phyloP scores from a whole-genome alignment of 2,888 invertebrate genomes.

The Callyntrura sp. region DNA sequence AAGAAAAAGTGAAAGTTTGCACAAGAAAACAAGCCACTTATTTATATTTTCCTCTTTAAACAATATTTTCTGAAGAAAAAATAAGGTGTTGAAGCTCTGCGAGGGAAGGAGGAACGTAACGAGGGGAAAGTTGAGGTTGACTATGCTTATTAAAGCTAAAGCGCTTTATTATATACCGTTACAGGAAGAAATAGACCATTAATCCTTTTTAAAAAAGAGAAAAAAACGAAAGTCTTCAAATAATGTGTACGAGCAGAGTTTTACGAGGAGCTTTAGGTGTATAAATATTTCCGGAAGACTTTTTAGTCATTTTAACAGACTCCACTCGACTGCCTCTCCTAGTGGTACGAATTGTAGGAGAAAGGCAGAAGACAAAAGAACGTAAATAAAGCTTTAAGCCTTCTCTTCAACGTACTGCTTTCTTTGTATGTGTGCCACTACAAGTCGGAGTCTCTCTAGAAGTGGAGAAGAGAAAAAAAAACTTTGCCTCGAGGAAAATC shows the following conservation, averaged over 20 bases:
- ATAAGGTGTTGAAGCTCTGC: constrained; percentile 17
- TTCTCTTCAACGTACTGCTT: no score
- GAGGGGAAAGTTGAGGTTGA: no score
- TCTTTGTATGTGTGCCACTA: not conserved
- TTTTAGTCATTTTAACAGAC: constrained; percentile 42
- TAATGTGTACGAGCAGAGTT: constrained; percentile 17
- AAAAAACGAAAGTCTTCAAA: constrained; percentile 20
- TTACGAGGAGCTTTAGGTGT: constrained; percentile 24
- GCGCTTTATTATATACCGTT: no score
- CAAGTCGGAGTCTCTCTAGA: no score
- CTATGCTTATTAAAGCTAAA: no score
- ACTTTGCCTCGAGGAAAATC: constrained; percentile 46
- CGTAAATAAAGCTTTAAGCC: constrained; percentile 51
- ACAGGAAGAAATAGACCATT: constrained; percentile 25
- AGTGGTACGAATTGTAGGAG: not conserved
- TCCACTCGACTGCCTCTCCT: no score
- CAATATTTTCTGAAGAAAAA: not conserved
- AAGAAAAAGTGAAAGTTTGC: not conserved
- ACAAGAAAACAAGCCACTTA: not conserved
- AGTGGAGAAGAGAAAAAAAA: constrained; percentile 33
- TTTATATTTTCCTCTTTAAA: not conserved
- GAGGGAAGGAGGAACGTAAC: not conserved
- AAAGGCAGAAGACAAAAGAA: constrained; percentile 41
- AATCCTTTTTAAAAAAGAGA: constrained; percentile 49
- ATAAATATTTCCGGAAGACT: constrained; percentile 40